Conservation (phyloP, 1,140 invertebrate genomes). For the Drosophila watanabei region DNA sequence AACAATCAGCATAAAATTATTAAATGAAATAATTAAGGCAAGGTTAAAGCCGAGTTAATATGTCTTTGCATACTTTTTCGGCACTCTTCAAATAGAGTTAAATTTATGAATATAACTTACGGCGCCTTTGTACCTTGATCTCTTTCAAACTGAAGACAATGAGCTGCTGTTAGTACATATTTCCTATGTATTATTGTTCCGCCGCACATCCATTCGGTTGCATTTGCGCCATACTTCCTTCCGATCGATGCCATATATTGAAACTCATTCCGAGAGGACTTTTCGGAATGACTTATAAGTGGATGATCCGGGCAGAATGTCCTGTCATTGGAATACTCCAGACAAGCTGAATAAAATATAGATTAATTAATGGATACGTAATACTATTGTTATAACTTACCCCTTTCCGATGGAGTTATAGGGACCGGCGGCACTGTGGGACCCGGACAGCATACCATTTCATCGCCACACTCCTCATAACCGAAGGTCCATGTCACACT, state of each 20-base stretch:
- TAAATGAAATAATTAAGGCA: too few species aligned
- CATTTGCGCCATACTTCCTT: neutral
- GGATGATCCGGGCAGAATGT: neutral
- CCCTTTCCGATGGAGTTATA: neutral
- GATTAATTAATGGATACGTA: neutral
- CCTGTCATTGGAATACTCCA: neutral
- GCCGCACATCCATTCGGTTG: neutral
- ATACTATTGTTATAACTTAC: neutral
- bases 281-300: neutral
- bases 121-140: fast-evolving
- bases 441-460: neutral
- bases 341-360: neutral
- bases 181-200: neutral
- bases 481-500: too few species aligned
- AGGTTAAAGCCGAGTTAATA: too few species aligned
- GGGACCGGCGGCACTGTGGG: neutral
- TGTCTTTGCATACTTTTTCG: too few species aligned
- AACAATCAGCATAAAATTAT: too few species aligned
- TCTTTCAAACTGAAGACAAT: neutral
- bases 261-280: neutral
- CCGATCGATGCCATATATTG: neutral
- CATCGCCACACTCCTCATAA: too few species aligned
- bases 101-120: neutral
- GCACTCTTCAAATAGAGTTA: neutral
- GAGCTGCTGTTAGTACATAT: neutral